Evolutionary conservation across 2,888 invertebrate species (phyloP).

Genomic region (Eueremaeus valkanovi): DNA sequence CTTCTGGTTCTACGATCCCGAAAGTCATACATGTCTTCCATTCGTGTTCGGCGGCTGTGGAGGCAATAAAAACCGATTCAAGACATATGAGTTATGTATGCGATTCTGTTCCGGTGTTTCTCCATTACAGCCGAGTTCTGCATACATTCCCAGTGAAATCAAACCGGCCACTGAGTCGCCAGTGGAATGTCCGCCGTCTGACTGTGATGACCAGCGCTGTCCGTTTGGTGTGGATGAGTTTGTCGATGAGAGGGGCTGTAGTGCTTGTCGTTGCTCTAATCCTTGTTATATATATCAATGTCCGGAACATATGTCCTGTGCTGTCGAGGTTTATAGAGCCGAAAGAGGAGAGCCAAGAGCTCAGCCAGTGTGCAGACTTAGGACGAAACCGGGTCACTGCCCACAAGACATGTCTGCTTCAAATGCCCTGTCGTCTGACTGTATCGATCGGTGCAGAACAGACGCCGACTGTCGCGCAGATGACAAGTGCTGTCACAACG

Average conservation of each 20-base stretch:
- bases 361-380: constrained; percentile 62
- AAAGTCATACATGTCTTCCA: constrained; percentile 61
- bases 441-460: constrained; percentile 67
- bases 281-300: constrained; percentile 65
- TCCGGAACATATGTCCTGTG: constrained; percentile 64
- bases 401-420: constrained; percentile 55
- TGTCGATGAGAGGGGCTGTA: constrained; percentile 63
- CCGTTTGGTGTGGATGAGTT: constrained; percentile 63
- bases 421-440: constrained; percentile 54
- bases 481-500: constrained; percentile 75
- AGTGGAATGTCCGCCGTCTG: constrained; percentile 57
- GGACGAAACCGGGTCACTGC: constrained; percentile 64
- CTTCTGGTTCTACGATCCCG: constrained; percentile 68
- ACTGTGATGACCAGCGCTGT: constrained; percentile 65
- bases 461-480: constrained; percentile 76
- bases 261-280: constrained; percentile 68
- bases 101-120: constrained; percentile 44
- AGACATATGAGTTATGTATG: constrained; percentile 65
- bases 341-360: constrained; percentile 54
- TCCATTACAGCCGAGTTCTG: constrained; percentile 1
- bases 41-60: constrained; percentile 77
- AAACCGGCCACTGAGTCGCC: constrained; percentile 50
- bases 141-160: background rate
- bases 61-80: constrained; percentile 80
- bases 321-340: constrained; percentile 59